A percentile compares a stretch with the other conserved stretches of the same genome.
phyloP scores from a whole-genome alignment of 2,888 invertebrate genomes.

The Ryuthela nishihirai region DNA sequence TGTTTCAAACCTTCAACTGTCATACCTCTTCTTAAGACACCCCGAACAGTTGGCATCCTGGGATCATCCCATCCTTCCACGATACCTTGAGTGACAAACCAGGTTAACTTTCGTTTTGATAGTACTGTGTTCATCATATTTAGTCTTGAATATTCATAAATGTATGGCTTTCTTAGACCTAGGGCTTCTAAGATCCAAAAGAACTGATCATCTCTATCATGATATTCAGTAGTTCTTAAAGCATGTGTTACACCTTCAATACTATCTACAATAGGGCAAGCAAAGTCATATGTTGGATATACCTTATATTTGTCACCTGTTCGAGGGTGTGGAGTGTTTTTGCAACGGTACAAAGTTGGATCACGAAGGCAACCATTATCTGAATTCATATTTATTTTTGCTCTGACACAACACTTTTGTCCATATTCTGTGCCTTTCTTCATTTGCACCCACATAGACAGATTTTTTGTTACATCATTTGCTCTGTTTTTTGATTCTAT shows the following conservation, averaged over 20 bases:
- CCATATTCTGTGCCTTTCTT: constrained; percentile 72
- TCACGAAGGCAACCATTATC: constrained; percentile 95
- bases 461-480: constrained; percentile 77
- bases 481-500: constrained; percentile 76
- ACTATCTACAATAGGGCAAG: constrained; percentile 98
- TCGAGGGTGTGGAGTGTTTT: constrained; percentile 87
- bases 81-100: constrained; percentile 90
- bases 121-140: constrained; percentile 98
- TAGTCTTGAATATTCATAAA: constrained; percentile 94
- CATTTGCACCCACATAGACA: constrained; percentile 93
- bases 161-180: constrained; percentile 79
- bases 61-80: constrained; percentile 99
- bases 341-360: constrained; percentile 97
- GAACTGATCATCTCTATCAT: constrained; percentile 96
- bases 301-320: constrained; percentile 97
- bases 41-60: constrained; percentile 95
- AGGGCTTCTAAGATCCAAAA: constrained; percentile 87
- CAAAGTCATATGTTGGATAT: constrained; percentile 99
- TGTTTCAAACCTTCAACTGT: constrained; percentile 94
- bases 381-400: constrained; percentile 96
- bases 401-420: constrained; percentile 87
- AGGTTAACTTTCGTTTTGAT: constrained; percentile 94
- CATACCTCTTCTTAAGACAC: constrained; percentile 92
- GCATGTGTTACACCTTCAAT: constrained; percentile 97
- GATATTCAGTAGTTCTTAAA: constrained; percentile 96